Base-by-base conservation (phyloP, 1,140 invertebrate species). In the Halesus radiatus region DNA sequence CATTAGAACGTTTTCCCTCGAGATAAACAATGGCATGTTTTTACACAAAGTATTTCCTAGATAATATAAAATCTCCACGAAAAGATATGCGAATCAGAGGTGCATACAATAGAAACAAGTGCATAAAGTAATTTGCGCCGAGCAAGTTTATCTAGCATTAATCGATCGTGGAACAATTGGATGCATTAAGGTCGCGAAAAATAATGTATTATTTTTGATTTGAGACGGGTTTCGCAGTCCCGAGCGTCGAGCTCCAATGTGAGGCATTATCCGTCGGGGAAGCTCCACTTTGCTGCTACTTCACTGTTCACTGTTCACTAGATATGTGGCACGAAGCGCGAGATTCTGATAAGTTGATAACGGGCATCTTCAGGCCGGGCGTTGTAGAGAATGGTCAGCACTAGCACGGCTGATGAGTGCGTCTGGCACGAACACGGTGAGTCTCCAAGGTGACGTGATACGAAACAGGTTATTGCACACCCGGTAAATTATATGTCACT, bases 121-220 rank as follows among this genome's bases (percentile, higher is more conserved):
- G 68, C 68, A 52, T 60, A 60, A 45, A 68, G 32, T 13, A 68
- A 68, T 68, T 45, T 37, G 64, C 64, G 37, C n/a, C n/a, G 8
- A 37, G 18, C n/a, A 37, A 29, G 64, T 26, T 68, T 29, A 26
- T 68, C 26, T 68, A 32, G 64, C 8, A 45, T 45, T 45, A n/a
- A 68, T 32, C 16, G 23, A 68, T 68, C 64, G 64, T 20, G 26
- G 29, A 68, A 68, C 64, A 68, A 72, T 56, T 50, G 66, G 3
- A 6, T 23, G 22, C 18, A 78, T 78, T 66, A 45, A 78, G 76
- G 76, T 78, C 60, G 50, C 64, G 64, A 70, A 50, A 78, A 78
- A 50, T 50, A 53, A 45, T 13, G 37, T 45, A 45, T 45, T 45
- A 10, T 45, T 45, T 45, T 45, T 13, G 37, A 45, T 13, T 10